Percentiles rank a stretch among this genome's conserved stretches.
Evolutionary conservation across 2,113 vertebrate species (phyloP).

Genomic region (Pitta sordida): DNA sequence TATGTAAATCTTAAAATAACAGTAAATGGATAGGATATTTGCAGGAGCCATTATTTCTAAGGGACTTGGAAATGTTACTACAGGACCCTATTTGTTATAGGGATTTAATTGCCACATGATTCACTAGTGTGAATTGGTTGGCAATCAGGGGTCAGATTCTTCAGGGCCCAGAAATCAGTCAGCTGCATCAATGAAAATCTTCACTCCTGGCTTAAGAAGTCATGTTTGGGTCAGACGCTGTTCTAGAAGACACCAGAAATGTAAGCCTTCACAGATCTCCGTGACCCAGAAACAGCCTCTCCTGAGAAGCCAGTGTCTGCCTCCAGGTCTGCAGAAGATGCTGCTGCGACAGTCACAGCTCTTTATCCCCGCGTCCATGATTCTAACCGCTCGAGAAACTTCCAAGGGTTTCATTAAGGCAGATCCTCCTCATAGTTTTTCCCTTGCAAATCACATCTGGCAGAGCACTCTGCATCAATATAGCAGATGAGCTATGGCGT

Average conservation of each 20-base stretch:
- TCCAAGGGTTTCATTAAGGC: background rate
- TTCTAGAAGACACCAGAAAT: background rate
- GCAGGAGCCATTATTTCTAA: background rate
- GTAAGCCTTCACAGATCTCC: background rate
- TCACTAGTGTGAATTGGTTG: background rate
- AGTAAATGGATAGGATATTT: background rate
- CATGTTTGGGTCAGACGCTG: background rate
- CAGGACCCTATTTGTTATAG: background rate
- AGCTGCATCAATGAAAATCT: background rate
- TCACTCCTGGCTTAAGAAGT: background rate
- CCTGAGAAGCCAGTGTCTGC: background rate
- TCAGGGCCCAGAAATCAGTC: background rate
- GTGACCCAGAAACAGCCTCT: background rate
- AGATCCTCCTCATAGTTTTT: background rate
- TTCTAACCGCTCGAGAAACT: background rate
- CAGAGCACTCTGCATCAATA: rapidly evolving
- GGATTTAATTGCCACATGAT: background rate
- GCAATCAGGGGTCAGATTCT: background rate
- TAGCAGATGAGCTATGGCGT: background rate
- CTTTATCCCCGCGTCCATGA: background rate
- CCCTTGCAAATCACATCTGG: background rate
- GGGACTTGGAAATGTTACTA: background rate
- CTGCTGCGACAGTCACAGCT: background rate
- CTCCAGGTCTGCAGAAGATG: background rate
- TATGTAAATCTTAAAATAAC: background rate